Conservation (phyloP, 2,113 vertebrate species). For the Neoarius graeffei region DNA sequence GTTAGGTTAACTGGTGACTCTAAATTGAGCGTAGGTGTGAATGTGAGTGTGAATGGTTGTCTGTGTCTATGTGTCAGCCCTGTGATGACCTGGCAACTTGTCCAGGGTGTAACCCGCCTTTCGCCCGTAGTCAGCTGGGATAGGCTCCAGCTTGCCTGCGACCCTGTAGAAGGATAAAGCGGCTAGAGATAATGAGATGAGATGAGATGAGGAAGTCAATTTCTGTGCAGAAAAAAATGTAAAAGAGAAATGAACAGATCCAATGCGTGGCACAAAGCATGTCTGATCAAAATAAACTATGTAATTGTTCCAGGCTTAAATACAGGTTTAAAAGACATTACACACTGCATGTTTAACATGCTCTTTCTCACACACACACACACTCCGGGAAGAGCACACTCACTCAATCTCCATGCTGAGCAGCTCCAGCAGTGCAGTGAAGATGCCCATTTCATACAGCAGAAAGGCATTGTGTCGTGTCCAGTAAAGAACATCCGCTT, state of each 20-base stretch:
- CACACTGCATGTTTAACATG: neutral
- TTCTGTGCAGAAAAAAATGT: neutral
- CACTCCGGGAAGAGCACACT: slow-evolving; percentile 53
- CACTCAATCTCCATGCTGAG: slow-evolving; percentile 98
- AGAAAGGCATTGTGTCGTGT: slow-evolving; percentile 93
- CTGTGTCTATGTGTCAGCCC: too few species aligned
- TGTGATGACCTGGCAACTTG: too few species aligned
- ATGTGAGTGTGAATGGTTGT: too few species aligned
- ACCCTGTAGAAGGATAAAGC: too few species aligned
- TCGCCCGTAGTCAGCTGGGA: too few species aligned
- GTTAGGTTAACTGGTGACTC: too few species aligned
- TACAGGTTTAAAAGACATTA: neutral
- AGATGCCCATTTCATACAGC: slow-evolving; percentile 92
- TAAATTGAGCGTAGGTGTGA: too few species aligned
- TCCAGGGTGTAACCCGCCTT: too few species aligned
- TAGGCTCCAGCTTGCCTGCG: too few species aligned
- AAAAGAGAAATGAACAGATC: neutral
- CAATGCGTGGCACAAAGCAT: neutral
- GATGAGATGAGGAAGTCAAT: too few species aligned
- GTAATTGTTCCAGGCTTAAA: neutral
- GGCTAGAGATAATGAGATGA: too few species aligned
- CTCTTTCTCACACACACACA: neutral
- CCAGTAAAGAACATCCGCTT: slow-evolving; percentile 87
- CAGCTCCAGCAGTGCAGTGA: slow-evolving; percentile 91
- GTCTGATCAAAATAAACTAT: neutral